Percentiles rank a stretch among this genome's conserved stretches.
These are phyloP conservation scores for Rhopalosiphum maidis DNA, from an alignment of 1,140 invertebrate species.

Conservation along the genomic window DNA sequence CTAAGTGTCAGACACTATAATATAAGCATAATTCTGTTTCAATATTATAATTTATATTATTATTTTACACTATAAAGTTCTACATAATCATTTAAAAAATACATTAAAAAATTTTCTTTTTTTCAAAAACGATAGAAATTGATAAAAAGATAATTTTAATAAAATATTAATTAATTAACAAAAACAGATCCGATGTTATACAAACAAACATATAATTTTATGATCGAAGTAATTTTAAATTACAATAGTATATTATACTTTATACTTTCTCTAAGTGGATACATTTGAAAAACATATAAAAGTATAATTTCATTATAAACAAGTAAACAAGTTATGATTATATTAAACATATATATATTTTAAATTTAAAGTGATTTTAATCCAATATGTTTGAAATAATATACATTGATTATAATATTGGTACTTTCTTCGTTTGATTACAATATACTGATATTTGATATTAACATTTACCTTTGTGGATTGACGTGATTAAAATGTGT, in stretches of 20 bases:
- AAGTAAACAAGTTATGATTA: no score
- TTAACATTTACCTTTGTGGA: neutral
- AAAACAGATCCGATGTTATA: neutral
- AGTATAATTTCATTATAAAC: no score
- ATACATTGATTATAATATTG: neutral
- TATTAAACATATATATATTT: neutral
- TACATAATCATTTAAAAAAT: neutral
- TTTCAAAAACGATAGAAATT: neutral
- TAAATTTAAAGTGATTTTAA: neutral
- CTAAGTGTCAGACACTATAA: neutral
- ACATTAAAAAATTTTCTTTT: no score
- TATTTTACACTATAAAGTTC: neutral
- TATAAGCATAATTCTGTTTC: neutral
- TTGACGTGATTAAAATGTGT: neutral
- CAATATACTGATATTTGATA: neutral
- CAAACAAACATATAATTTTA: neutral
- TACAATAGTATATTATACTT: neutral
- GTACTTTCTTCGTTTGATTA: neutral
- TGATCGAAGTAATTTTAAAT: no score
- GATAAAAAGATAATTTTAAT: neutral
- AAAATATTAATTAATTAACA: neutral
- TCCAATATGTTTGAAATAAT: neutral
- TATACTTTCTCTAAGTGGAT: neutral
- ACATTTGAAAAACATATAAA: neutral
- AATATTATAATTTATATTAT: slow-evolving; percentile 14